Percentiles rank a stretch among this genome's conserved stretches.
These are phyloP conservation scores for Tachuris rubrigastra DNA, from an alignment of 2,113 vertebrate species.

Conservation along the genomic window DNA sequence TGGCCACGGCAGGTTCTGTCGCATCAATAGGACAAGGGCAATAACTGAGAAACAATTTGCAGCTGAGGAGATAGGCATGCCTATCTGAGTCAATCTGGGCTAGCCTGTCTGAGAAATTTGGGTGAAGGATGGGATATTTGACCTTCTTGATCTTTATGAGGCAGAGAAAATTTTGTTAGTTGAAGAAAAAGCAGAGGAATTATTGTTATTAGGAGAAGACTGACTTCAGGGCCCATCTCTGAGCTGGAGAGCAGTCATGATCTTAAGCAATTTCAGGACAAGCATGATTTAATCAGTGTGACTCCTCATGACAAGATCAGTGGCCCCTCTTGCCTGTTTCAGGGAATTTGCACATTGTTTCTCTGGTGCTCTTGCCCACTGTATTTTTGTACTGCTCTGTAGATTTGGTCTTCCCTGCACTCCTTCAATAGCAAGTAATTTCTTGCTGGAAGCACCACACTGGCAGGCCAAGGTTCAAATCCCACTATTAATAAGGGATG, in stretches of 20 bases:
- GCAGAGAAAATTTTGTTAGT: not conserved
- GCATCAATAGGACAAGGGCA: conserved; percentile 18
- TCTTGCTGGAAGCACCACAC: not conserved
- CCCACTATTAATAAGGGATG: not conserved
- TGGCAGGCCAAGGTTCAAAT: not conserved
- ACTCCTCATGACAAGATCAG: not conserved
- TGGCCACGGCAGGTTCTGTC: conserved; percentile 1
- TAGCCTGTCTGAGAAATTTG: not conserved
- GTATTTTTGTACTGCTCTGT: not conserved
- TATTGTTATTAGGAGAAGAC: not conserved
- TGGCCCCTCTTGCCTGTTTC: not conserved
- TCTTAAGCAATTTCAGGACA: not conserved
- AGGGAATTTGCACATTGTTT: not conserved
- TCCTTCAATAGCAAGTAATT: not conserved
- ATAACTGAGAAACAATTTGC: conserved; percentile 1
- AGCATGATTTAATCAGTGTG: not conserved
- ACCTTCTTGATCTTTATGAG: not conserved
- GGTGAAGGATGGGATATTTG: not conserved
- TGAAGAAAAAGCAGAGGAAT: not conserved
- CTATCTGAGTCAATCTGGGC: not conserved
- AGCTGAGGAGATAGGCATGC: not conserved
- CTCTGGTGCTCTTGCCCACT: accelerated
- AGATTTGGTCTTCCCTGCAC: not conserved
- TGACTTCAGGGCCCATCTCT: not conserved
- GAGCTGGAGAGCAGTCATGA: not conserved